phyloP scores from a whole-genome alignment of 2,888 invertebrate genomes.

The Chloroclysta siterata region DNA sequence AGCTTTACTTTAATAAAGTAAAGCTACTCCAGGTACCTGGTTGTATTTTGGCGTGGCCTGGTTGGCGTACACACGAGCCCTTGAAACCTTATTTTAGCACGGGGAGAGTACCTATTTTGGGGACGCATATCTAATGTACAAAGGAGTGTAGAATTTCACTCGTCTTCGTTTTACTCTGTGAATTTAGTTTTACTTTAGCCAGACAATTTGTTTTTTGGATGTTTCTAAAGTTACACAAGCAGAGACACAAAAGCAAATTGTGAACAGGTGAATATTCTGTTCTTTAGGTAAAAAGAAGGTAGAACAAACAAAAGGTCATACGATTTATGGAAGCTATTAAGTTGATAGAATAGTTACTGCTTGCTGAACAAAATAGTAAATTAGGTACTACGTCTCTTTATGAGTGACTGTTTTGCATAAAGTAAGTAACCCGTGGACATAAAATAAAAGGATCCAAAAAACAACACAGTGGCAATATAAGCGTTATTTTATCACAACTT shows the following conservation, averaged over 20 bases:
- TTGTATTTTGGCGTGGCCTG: conserved; percentile 56
- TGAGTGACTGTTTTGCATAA: not conserved
- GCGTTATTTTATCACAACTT: not conserved
- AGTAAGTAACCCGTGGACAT: not conserved
- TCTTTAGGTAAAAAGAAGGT: not conserved
- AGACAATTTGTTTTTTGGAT: not conserved
- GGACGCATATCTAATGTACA: conserved; percentile 34
- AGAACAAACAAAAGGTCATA: not conserved
- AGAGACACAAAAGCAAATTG: not conserved
- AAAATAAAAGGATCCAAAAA: not conserved
- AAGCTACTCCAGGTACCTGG: not conserved
- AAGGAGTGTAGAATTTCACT: conserved; percentile 33
- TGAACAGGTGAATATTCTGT: not conserved
- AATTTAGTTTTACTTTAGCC: conserved; percentile 24
- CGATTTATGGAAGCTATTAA: not conserved
- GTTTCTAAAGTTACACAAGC: not conserved
- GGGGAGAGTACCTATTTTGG: conserved; percentile 15
- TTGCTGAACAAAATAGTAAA: not conserved
- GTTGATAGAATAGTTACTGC: not conserved
- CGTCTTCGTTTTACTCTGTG: conserved; percentile 24
- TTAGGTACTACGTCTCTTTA: not conserved
- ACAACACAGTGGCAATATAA: not conserved
- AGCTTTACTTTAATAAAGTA: conserved; percentile 3
- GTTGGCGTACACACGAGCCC: conserved; percentile 47
- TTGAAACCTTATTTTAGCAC: conserved; percentile 50